Evolutionary conservation across 1,140 invertebrate species (phyloP).

Genomic region (Heliconius nattereri): DNA sequence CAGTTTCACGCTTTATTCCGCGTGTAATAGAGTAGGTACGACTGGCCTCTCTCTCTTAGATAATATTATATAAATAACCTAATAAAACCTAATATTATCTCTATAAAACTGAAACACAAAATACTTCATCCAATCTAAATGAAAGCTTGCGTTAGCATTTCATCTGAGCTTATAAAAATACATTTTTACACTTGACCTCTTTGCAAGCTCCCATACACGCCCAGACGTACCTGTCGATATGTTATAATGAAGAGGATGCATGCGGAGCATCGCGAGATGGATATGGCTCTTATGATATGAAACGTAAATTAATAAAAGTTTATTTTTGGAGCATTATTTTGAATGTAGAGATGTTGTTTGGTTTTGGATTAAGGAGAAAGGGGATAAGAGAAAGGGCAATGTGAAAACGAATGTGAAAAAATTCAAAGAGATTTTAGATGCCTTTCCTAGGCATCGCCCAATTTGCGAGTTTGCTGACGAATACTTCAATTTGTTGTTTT

Average conservation of each 20-base stretch:
- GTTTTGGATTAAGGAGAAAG: not conserved
- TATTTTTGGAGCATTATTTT: not conserved
- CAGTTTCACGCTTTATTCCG: too few species aligned
- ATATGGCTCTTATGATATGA: not conserved
- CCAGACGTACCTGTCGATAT: not conserved
- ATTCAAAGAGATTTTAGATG: too few species aligned
- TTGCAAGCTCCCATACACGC: not conserved
- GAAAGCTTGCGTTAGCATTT: not conserved
- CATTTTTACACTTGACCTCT: slow-evolving; percentile 8
- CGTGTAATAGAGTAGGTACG: too few species aligned
- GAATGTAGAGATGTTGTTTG: not conserved
- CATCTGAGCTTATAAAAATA: slow-evolving; percentile 6
- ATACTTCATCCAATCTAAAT: not conserved
- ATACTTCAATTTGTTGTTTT: too few species aligned
- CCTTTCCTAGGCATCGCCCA: too few species aligned
- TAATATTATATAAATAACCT: not conserved
- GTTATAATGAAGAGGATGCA: not conserved
- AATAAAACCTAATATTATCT: not conserved
- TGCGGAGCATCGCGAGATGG: slow-evolving; percentile 3
- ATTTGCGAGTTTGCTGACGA: too few species aligned
- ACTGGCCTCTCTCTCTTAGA: too few species aligned
- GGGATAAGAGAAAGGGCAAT: not conserved
- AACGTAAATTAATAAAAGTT: not conserved
- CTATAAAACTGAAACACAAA: not conserved
- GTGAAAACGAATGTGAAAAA: too few species aligned